These are phyloP conservation scores for Drosophila grimshawi DNA, from an alignment of 1,140 invertebrate genomes.

Conservation along the genomic window DNA sequence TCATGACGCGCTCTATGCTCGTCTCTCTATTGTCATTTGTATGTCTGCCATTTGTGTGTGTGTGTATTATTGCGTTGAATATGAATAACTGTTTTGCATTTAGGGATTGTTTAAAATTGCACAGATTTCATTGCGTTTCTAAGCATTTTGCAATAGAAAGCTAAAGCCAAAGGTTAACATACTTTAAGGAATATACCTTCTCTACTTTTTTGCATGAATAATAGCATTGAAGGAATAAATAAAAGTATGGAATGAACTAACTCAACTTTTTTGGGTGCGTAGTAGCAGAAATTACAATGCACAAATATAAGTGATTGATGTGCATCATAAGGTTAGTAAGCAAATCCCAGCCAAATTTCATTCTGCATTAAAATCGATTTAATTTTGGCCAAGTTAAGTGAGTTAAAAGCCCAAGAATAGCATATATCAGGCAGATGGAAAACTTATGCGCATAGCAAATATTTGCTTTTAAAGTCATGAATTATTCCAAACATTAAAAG, in stretches of 20 bases:
- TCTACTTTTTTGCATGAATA: background rate
- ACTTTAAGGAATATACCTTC: background rate
- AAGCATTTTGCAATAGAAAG: background rate
- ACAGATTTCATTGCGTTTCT: background rate
- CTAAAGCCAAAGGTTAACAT: background rate
- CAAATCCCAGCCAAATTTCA: too few relatives aligned
- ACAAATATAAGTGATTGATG: too few relatives aligned
- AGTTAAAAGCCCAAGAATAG: too few relatives aligned
- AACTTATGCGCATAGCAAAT: too few relatives aligned
- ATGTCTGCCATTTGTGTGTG: constrained; percentile 19
- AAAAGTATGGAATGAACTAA: background rate
- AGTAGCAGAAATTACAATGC: too few relatives aligned
- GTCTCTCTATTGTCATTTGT: constrained; percentile 13
- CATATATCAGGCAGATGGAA: too few relatives aligned
- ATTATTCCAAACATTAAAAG: too few relatives aligned
- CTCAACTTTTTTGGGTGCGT: too few relatives aligned
- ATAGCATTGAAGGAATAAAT: background rate
- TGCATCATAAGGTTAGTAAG: too few relatives aligned
- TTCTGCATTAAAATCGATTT: too few relatives aligned
- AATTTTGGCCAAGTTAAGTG: too few relatives aligned
- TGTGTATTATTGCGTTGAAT: constrained; percentile 25
- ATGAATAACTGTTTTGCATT: constrained; percentile 63
- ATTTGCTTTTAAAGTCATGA: too few relatives aligned
- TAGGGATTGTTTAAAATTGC: constrained; percentile 54
- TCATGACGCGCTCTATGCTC: background rate